Base-by-base conservation (phyloP, 2,113 vertebrate species). In the Charina bottae region DNA sequence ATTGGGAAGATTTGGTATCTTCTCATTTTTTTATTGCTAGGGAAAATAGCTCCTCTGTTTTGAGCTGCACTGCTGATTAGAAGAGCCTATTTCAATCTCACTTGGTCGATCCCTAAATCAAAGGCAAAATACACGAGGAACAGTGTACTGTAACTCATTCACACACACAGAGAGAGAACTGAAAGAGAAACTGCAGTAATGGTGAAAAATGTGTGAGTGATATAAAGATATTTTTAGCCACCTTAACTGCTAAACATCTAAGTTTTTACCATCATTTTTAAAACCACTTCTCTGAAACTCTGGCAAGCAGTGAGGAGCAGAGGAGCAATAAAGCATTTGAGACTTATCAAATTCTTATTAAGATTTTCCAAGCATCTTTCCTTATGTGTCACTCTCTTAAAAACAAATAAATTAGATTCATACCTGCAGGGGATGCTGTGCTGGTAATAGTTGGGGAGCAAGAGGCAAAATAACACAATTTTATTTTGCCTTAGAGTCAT, bases 101-200 rank as follows among this genome's bases (percentile, higher is more conserved):
- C 87, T 49, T n/a, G 24, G 91, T n/a, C 83, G 60, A 28, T 13
- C 85, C 89, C 33, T 85, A 92, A 88, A 72, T 94, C 58, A 85
- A 42, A 13, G 8, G 37, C 46, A 55, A 33, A 21, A 78, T 90
- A 53, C 54, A 46, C 12, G 4, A 89, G 10, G 72, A 11, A 85
- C 11, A 33, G 58, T 28, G 46, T 21, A 2, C 42, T 42, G 42
- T 21, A 78, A 21, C 7, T 21, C 17, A 23, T 37, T 42, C 72
- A 42, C 37, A 78, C 33, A 21, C 19, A 42, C 33, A 78, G 19
- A 56, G 11, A 55, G 54, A 56, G 17, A 42, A 21, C 4, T 21
- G 17, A n/a, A 42, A 78, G 6, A 42, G 72, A 78, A 78, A 42
- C 17, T 42, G 33, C 37, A 21, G 33, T 78, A 78, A 78, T 37